These are phyloP conservation scores for Urophycis tenuis DNA, from an alignment of 2,797 vertebrate species.

Conservation along the genomic window DNA sequence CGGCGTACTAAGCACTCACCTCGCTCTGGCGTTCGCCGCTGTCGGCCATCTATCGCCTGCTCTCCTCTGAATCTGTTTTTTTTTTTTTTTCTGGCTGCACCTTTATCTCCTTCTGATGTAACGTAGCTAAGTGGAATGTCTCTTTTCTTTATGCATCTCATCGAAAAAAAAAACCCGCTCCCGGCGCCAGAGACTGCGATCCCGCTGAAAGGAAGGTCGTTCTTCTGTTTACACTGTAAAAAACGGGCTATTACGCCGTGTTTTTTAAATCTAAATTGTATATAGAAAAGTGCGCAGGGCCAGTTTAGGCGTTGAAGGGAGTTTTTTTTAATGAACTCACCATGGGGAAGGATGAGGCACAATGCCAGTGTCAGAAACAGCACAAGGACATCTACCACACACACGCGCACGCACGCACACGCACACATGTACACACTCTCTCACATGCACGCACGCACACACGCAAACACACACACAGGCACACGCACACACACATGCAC, in stretches of 20 bases:
- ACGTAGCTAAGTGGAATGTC: slow-evolving; percentile 37
- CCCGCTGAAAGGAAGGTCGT: slow-evolving; percentile 21
- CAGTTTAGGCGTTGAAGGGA: background rate
- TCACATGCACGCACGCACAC: background rate
- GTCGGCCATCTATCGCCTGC: slow-evolving; percentile 21
- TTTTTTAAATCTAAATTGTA: background rate
- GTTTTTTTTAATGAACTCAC: background rate
- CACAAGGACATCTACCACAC: background rate
- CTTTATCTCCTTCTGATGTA: slow-evolving; percentile 20
- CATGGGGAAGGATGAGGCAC: background rate
- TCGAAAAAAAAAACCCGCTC: slow-evolving; percentile 29
- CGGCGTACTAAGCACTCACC: background rate
- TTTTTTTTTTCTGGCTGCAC: slow-evolving; percentile 12
- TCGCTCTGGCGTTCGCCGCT: slow-evolving; percentile 14
- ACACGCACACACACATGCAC: background rate
- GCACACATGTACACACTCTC: background rate
- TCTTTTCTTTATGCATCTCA: slow-evolving; percentile 33
- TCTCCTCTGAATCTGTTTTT: slow-evolving; percentile 23
- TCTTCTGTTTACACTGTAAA: slow-evolving; percentile 14
- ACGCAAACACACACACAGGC: background rate
- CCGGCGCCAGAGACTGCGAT: slow-evolving; percentile 18
- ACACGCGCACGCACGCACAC: background rate
- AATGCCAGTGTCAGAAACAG: background rate
- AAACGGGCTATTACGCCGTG: background rate
- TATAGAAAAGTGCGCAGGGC: background rate